Conservation (phyloP, 2,888 invertebrate genomes). For the Ashinkailepas kermadecensis region DNA sequence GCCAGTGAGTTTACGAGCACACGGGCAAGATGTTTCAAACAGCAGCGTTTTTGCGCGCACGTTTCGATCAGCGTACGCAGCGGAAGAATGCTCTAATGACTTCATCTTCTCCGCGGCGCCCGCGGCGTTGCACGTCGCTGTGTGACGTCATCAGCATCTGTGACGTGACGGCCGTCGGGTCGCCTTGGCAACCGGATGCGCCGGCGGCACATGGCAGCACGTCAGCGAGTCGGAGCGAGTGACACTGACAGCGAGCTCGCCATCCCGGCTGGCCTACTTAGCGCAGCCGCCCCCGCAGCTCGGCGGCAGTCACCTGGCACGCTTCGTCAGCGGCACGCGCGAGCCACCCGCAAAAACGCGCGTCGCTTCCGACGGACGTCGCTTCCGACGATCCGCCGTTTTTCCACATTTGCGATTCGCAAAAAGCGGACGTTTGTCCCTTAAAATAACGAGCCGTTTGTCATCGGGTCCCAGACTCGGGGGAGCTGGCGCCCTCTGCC, state of each 20-base stretch:
- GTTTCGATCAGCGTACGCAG: background rate
- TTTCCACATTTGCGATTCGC: background rate
- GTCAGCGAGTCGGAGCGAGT: background rate
- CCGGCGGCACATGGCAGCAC: background rate
- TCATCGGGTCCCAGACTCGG: background rate
- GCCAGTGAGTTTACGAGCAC: background rate
- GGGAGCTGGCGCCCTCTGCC: background rate
- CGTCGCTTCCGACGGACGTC: background rate
- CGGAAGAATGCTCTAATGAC: conserved; percentile 4
- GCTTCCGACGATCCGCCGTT: background rate
- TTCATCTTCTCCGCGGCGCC: background rate
- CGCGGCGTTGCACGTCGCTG: background rate
- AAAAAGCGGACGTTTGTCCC: conserved; percentile 6
- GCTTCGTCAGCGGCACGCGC: conserved; percentile 19
- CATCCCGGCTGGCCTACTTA: background rate
- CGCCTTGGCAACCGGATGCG: background rate
- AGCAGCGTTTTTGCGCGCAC: background rate
- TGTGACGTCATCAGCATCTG: background rate
- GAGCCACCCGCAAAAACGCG: background rate
- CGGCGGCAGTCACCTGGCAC: conserved; percentile 21
- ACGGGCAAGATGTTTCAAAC: background rate
- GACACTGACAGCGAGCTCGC: background rate
- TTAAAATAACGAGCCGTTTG: conserved; percentile 5
- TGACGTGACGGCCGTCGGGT: background rate
- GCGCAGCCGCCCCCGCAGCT: background rate